Conservation (phyloP, 1,140 invertebrate genomes). For the Solen grandis region DNA sequence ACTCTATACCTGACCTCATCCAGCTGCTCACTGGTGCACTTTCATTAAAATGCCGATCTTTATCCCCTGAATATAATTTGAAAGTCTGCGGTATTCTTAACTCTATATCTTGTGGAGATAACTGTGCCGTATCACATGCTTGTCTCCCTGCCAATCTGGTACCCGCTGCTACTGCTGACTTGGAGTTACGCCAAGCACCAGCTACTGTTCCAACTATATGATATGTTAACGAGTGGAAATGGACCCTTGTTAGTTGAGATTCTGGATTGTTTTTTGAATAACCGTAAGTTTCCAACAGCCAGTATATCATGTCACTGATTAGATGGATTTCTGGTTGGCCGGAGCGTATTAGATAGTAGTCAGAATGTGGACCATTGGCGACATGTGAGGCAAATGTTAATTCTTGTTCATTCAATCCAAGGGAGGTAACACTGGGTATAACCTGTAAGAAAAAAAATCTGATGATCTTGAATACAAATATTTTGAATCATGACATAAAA, state of each 20-base stretch:
- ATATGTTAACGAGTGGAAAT: conserved; percentile 82
- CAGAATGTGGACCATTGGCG: conserved; percentile 77
- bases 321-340: conserved; percentile 76
- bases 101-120: conserved; percentile 73
- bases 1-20: conserved; percentile 78
- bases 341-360: conserved; percentile 71
- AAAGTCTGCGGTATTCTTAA: conserved; percentile 78
- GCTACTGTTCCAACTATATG: conserved; percentile 80
- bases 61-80: conserved; percentile 77
- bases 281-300: conserved; percentile 80
- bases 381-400: conserved; percentile 79
- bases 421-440: conserved; percentile 78
- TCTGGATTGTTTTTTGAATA: conserved; percentile 72
- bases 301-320: conserved; percentile 81
- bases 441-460: conserved; percentile 77
- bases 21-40: conserved; percentile 78
- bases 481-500: too few species aligned
- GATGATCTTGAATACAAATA: too few species aligned
- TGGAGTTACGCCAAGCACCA: conserved; percentile 79
- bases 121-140: conserved; percentile 78
- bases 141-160: conserved; percentile 80
- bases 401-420: conserved; percentile 82
- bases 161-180: conserved; percentile 80
- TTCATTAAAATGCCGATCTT: conserved; percentile 71
- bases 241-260: conserved; percentile 80